Evolutionary conservation across 1,140 invertebrate genomes (phyloP), one percentile per base, ranked within the genome.

Genomic region (Schmidtea mediterranea): DNA sequence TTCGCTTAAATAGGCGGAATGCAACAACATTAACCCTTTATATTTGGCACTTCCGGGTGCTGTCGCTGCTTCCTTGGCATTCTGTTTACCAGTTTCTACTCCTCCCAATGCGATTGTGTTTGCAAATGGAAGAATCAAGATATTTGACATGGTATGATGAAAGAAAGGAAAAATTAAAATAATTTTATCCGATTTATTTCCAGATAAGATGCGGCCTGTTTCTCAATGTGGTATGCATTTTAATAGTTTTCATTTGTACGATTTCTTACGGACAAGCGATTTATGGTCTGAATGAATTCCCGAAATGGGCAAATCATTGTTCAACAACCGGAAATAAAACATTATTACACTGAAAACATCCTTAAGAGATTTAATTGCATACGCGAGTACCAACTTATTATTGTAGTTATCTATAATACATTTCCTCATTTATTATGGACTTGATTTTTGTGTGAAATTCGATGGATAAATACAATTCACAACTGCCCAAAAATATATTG

Each of bases 41-140:
- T 82, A 78, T 61, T 69, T 86, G 56, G 82, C 86, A 72, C 63
- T 89, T 50, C 82, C 84, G 0, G 75, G 79, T 0, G 73, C 80
- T 0, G 61, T 64, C 78, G 40, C 74, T 73, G 80, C 77, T 59
- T 82, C 79, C 6, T 83, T 69, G 55, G 72, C 73, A 15, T 76
- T 74, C 57, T 75, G 78, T 67, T 60, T 79, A 57, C 82, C 82
- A 1, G 80, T 84, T 1, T 74, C 75, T 16, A 79, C 77, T 1
- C 82, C 83, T 2, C 84, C 84, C n/a, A 92, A 92, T 65, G 84
- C 86, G 1, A 81, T 94, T 47, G 82, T 82, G 0, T 80, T 79
- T 40, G 76, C 62, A 1, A 56, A 57, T 38, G 66, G 68, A 13
- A 56, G 59, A 36, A 46, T 70, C 1, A 57, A 54, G 43, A 57